Base-by-base conservation (phyloP, 2,113 vertebrate species). In the Microcebus murinus region DNA sequence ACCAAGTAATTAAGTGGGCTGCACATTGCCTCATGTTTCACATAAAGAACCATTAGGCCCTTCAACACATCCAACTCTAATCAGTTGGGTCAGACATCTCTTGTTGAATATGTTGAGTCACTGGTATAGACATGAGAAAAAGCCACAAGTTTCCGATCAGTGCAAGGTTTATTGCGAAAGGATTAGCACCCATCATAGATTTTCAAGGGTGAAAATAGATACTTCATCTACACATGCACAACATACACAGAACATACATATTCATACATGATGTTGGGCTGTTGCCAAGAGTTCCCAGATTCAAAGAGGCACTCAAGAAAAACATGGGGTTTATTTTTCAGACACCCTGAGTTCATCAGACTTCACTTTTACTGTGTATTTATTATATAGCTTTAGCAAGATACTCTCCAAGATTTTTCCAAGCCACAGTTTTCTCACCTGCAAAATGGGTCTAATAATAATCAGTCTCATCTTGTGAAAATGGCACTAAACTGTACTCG, bases 1-100 rank as follows among this genome's bases (percentile, higher is more conserved):
- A 0, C 42, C 48, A 83, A 81, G 84, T 95, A 95, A 94, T 97
- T 97, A 97, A 98, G 95, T 89, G 52, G 85, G 20, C 65, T 79
- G 20, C n/a, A 34, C 18, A 4, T 79, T 15, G 84, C 42, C 82
- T 48, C 34, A 13, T 59, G 57, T 97, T 94, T 92, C 73, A 79
- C 15, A 79, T 70, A 45, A 89, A 96, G 74, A 25, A 48, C 34
- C 42, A 27, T 68, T 55, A 70, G 11, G 4, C 29, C 97, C 96
- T 94, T 96, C 50, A 96, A 34, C 79, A 80, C 67, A 48, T 93
- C 71, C 91, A 91, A 85, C 71, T 15, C 31, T 74, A 61, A 77
- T 91, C n/a, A 48, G 18, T 70, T 90, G 76, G 80, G 76, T 81
- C 48, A 57, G 34, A 39, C 6, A 52, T 52, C 34, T 87, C 94